Evolutionary conservation across 2,113 vertebrate genomes (phyloP), one percentile per base, ranked within the genome.

Genomic region (Rhinolophus ferrumequinum): DNA sequence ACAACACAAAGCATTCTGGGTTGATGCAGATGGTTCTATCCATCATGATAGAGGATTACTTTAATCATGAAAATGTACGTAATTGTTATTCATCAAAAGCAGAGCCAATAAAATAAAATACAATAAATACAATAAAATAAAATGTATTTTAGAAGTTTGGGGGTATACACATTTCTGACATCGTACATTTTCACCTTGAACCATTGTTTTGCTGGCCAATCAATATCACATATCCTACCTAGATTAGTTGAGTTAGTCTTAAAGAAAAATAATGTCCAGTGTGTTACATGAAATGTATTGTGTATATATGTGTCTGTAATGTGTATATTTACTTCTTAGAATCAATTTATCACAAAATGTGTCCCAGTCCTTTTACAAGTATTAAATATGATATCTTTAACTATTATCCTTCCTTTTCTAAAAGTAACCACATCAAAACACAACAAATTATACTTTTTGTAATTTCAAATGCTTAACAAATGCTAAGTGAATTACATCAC

Each of bases 391-490:
- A 70, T 62, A 67, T 91, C 16, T 77, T 14, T 70, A 93, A 90
- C 35, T 47, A 35, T 44, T 69, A 67, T 38, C 18, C 19, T 22
- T 87, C 79, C 11, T 82, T 95, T 82, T 79, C 64, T 76, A 64
- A 72, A 96, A 94, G 35, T 24, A 92, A 72, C 52, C 28, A 93
- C 33, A 82, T 76, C 41, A 70, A 62, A 94, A 56, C 41, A 87
- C 52, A 83, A 50, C 21, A 7, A 6, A 75, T 75, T 60, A 38
- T 22, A 44, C 10, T 64, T 86, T n/a, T 54, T 28, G 30, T 47
- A 60, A 90, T 80, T 97, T 67, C 70, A 77, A 90, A 38, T 75
- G 41, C 44, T 60, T 76, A 75, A 56, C 47, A 67, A 97, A 28
- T 60, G 21, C 85, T 41, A 70, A 50, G n/a, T 54, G 33, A 72